phyloP scores from a whole-genome alignment of 1,140 invertebrate genomes.

The Pogonomyrmex californicus region DNA sequence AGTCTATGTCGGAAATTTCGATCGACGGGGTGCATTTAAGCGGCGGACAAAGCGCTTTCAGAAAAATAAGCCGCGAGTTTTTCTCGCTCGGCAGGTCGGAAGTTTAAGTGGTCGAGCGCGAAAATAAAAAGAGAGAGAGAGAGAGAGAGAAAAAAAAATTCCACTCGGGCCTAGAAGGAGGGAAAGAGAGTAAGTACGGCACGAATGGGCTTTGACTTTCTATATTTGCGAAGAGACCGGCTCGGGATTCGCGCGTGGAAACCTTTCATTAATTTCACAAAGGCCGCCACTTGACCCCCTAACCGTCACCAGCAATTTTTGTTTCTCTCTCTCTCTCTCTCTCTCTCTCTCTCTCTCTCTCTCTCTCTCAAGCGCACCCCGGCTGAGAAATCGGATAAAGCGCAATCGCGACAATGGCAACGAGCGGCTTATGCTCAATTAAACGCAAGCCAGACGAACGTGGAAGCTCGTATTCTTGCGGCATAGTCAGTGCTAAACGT shows the following conservation, averaged over 20 bases:
- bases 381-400: constrained; percentile 47
- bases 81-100: constrained; percentile 46
- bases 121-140: constrained; percentile 26
- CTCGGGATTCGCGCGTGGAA: constrained; percentile 52
- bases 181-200: constrained; percentile 33
- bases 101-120: constrained; percentile 50
- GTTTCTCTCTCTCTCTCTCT: constrained; percentile 5
- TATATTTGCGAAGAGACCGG: constrained; percentile 48
- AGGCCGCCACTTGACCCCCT: constrained; percentile 69
- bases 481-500: constrained; percentile 1
- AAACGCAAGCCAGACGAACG: constrained; percentile 44
- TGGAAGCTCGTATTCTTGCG: constrained; percentile 20
- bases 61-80: constrained; percentile 66
- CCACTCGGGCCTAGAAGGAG: background rate
- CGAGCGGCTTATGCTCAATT: constrained; percentile 53
- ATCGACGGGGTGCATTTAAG: constrained; percentile 35
- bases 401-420: constrained; percentile 40
- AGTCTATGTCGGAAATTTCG: constrained; percentile 43
- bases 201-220: constrained; percentile 62
- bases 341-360: background rate
- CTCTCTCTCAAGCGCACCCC: background rate
- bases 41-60: constrained; percentile 56
- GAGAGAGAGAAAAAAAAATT: background rate
- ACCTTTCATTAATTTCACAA: constrained; percentile 76
- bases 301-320: constrained; percentile 47